These are phyloP conservation scores for Chaetorhynchus papuensis DNA, from an alignment of 2,113 vertebrate species.

Conservation along the genomic window DNA sequence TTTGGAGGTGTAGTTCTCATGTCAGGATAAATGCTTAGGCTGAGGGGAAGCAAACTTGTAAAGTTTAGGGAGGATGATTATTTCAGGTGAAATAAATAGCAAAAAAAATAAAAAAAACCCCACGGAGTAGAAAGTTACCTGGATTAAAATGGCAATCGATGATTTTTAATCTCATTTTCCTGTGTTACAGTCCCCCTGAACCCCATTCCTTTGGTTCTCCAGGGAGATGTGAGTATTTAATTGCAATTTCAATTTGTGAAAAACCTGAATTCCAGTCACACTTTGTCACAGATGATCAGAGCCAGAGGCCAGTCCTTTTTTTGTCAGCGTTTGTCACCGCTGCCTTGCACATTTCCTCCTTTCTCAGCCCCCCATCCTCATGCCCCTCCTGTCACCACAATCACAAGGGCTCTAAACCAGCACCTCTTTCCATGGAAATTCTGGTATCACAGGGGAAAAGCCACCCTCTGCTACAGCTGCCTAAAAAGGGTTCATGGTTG, in stretches of 20 bases:
- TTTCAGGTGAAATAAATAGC: background rate
- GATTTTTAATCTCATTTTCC: background rate
- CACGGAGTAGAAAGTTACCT: background rate
- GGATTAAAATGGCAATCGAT: background rate
- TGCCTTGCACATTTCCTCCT: background rate
- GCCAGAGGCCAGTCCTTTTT: background rate
- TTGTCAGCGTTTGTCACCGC: background rate
- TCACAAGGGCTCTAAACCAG: constrained; percentile 1
- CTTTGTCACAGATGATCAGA: background rate
- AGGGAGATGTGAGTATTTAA: background rate
- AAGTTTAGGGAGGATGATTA: background rate
- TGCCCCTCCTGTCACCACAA: background rate
- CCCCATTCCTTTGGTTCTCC: background rate
- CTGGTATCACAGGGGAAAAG: background rate
- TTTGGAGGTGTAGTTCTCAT: background rate
- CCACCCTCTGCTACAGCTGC: background rate
- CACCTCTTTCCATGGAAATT: constrained; percentile 27
- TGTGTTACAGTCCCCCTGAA: background rate
- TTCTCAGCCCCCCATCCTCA: background rate
- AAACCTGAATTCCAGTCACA: background rate
- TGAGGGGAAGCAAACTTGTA: background rate
- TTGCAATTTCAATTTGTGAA: background rate
- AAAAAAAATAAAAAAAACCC: background rate
- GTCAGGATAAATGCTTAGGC: background rate
- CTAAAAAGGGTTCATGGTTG: background rate